Conservation (phyloP, 2,888 invertebrate species). For the Scaptomyza reducta region DNA sequence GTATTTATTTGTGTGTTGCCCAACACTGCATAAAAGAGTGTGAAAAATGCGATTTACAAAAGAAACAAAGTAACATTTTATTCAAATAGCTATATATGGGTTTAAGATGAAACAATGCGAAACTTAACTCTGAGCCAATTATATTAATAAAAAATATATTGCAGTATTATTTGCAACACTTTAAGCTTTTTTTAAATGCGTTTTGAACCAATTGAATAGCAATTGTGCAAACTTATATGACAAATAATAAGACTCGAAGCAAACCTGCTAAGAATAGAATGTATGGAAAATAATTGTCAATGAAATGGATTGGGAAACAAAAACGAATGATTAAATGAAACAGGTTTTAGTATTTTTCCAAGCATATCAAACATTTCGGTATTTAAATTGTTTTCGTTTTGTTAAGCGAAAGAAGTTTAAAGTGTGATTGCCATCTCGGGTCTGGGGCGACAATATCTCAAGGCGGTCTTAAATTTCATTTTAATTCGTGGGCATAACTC, state of each 20-base stretch:
- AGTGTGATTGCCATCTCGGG: constrained; percentile 15
- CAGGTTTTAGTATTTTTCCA: no score
- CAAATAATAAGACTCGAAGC: no score
- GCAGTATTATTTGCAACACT: neutral
- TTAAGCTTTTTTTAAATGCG: neutral
- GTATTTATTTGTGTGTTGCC: no score
- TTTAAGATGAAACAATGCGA: neutral
- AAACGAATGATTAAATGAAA: no score
- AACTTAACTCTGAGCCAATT: neutral
- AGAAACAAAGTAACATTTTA: no score
- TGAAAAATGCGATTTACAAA: no score
- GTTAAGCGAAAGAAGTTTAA: constrained; percentile 6
- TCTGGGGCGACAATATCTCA: constrained; percentile 6
- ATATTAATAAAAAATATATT: neutral
- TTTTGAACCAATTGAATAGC: neutral
- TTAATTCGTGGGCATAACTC: constrained; percentile 31
- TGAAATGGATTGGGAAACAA: no score
- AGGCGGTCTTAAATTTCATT: constrained; percentile 34
- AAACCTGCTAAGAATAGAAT: no score
- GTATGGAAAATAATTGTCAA: no score
- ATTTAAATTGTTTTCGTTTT: no score
- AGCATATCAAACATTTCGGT: no score
- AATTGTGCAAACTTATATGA: neutral
- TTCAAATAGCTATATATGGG: neutral
- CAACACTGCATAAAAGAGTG: no score